These are phyloP conservation scores for Allophyes oxyacanthae DNA, from an alignment of 2,888 invertebrate species.

Conservation along the genomic window DNA sequence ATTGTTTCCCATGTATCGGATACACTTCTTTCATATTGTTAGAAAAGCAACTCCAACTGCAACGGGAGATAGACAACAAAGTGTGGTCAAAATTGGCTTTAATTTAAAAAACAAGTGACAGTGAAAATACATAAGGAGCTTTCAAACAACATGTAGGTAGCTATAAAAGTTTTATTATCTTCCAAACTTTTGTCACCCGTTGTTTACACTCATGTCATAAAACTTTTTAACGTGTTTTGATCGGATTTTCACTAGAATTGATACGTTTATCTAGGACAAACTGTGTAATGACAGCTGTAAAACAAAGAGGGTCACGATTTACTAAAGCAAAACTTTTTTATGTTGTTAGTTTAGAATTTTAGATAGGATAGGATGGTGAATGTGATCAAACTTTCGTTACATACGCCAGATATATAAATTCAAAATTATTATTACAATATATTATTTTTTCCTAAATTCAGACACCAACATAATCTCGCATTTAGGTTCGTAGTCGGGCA, in stretches of 20 bases:
- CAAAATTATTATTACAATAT: conserved; percentile 7
- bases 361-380: not conserved
- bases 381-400: no score
- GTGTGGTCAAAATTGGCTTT: no score
- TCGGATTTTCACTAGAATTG: conserved; percentile 26
- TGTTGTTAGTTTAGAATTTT: not conserved
- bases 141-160: conserved; percentile 25
- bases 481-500: conserved; percentile 96
- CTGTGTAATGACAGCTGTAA: conserved; percentile 25
- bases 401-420: no score
- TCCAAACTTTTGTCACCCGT: conserved; percentile 30
- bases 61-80: no score
- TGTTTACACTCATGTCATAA: conserved; percentile 37
- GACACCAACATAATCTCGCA: conserved; percentile 48
- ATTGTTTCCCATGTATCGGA: no score
- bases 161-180: conserved; percentile 37
- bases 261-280: conserved; percentile 26
- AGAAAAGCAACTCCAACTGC: no score
- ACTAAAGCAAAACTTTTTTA: conserved; percentile 16
- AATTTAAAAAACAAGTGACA: not conserved
- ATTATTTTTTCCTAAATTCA: conserved; percentile 33
- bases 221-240: conserved; percentile 47
- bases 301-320: conserved; percentile 19
- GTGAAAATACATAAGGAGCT: conserved; percentile 10
- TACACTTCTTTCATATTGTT: no score